Conservation (phyloP, 1,140 invertebrate genomes). For the Holotrichia oblita region DNA sequence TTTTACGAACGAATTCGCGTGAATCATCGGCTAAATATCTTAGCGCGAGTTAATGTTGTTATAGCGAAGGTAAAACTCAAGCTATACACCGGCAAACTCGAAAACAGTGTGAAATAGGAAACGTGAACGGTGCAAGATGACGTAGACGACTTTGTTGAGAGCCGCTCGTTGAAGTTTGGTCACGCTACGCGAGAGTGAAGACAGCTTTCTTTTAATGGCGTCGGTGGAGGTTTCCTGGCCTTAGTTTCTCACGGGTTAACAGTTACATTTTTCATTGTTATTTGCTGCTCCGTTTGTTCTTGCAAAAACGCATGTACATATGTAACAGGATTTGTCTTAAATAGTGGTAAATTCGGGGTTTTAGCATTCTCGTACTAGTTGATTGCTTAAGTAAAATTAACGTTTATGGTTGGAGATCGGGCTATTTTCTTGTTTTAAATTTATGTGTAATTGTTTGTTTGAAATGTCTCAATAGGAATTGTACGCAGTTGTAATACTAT, state of each 20-base stretch:
- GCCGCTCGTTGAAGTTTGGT: not conserved
- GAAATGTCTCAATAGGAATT: not conserved
- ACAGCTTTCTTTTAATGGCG: not conserved
- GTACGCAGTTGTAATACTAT: not conserved
- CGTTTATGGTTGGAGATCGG: not conserved
- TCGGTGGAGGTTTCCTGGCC: constrained; percentile 2
- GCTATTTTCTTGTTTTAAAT: not conserved
- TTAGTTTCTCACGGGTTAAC: constrained; percentile 10
- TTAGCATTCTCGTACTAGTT: not conserved
- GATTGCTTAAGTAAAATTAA: too few relatives aligned
- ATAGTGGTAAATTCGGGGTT: not conserved
- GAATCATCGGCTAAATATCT: not conserved
- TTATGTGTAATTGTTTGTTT: not conserved
- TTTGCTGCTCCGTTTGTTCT: constrained; percentile 23
- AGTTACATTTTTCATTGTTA: constrained; percentile 30
- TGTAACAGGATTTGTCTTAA: not conserved
- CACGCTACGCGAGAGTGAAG: constrained; percentile 15
- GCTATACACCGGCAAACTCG: not conserved
- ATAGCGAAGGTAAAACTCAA: not conserved
- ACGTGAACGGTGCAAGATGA: constrained; percentile 15
- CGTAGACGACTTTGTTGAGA: constrained; percentile 5
- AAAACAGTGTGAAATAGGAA: constrained; percentile 7
- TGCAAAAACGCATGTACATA: not conserved
- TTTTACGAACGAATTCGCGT: not conserved
- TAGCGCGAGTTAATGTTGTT: not conserved